Percentiles rank a stretch among this genome's conserved stretches.
Evolutionary conservation across 1,140 invertebrate genomes (phyloP).

Genomic region (Drosophila ficusphila): DNA sequence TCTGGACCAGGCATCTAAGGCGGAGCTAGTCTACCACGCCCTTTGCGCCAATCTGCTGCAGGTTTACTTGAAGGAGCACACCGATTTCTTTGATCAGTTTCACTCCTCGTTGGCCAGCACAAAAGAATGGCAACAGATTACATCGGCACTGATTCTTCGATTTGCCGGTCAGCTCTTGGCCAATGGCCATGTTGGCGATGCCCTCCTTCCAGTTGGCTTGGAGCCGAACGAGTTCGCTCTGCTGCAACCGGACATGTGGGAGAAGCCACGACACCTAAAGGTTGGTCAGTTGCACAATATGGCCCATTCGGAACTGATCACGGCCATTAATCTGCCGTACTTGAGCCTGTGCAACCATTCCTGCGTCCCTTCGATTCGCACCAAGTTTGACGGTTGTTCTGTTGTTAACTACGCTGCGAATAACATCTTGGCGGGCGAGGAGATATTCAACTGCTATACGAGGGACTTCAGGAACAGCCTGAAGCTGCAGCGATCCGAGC

Average conservation of each 20-base stretch:
- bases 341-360: constrained; percentile 71
- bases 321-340: constrained; percentile 70
- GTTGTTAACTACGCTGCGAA: constrained; percentile 35
- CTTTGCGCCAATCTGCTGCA: constrained; percentile 60
- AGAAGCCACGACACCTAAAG: constrained; percentile 34
- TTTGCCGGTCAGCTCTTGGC: constrained; percentile 55
- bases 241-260: constrained; percentile 55
- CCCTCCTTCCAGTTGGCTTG: constrained; percentile 25
- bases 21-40: constrained; percentile 54
- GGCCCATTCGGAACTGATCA: constrained; percentile 6
- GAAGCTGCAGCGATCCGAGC: constrained; percentile 7
- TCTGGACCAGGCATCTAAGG: constrained; percentile 19
- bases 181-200: constrained; percentile 62
- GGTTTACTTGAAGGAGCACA: constrained; percentile 53
- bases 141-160: constrained; percentile 59
- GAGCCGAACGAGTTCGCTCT: constrained; percentile 33
- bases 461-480: constrained; percentile 39
- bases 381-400: constrained; percentile 50
- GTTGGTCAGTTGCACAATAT: constrained; percentile 59
- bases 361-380: constrained; percentile 50
- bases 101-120: neutral
- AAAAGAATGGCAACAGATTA: constrained; percentile 53
- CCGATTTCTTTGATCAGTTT: constrained; percentile 48
- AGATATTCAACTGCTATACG: constrained; percentile 75
- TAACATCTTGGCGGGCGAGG: constrained; percentile 30